Conservation (phyloP, 2,888 invertebrate genomes). For the Sepiola atlantica region DNA sequence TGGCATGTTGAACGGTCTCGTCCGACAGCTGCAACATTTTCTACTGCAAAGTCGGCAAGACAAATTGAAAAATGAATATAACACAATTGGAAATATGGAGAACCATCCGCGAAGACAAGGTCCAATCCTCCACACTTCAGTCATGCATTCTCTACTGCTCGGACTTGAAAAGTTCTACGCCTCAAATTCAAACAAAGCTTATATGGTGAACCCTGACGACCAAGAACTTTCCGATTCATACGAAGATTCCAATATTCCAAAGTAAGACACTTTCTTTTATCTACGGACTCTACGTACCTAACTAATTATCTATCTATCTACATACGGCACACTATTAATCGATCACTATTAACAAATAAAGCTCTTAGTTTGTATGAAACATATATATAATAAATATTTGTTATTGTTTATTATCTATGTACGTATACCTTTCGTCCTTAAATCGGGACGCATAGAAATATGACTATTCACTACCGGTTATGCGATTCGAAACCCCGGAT, state of each 20-base stretch:
- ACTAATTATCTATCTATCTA: too few relatives aligned
- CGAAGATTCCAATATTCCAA: constrained; percentile 56
- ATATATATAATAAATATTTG: too few relatives aligned
- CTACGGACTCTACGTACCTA: too few relatives aligned
- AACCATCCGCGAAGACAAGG: not conserved
- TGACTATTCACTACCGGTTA: too few relatives aligned
- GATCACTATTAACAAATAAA: too few relatives aligned
- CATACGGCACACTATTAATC: too few relatives aligned
- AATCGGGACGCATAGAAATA: too few relatives aligned
- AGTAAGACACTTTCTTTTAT: constrained; percentile 34
- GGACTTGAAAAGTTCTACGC: constrained; percentile 60
- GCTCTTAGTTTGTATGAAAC: too few relatives aligned
- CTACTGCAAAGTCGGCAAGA: not conserved
- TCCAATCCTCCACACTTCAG: constrained; percentile 54
- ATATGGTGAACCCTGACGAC: constrained; percentile 48
- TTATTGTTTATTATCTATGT: too few relatives aligned
- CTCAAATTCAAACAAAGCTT: not conserved
- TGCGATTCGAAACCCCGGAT: too few relatives aligned
- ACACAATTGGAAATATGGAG: constrained; percentile 34
- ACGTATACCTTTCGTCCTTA: too few relatives aligned
- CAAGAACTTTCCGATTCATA: constrained; percentile 52
- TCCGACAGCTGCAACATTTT: constrained; percentile 54
- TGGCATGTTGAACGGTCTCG: constrained; percentile 54
- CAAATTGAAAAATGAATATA: not conserved
- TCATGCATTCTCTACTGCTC: constrained; percentile 61